phyloP scores from a whole-genome alignment of 2,888 invertebrate species.

The Agrypnus murinus region DNA sequence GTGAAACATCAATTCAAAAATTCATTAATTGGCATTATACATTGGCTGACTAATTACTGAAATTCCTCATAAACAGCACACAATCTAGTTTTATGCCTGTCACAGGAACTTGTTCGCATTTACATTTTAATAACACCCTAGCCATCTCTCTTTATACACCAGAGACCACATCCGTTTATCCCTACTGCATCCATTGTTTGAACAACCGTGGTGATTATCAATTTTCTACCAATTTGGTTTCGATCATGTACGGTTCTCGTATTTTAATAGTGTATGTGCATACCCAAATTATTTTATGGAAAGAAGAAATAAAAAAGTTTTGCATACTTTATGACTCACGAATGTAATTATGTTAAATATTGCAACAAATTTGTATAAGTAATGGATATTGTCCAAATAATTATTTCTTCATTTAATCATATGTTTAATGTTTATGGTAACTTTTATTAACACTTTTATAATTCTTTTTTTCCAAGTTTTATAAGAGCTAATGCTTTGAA shows the following conservation, averaged over 20 bases:
- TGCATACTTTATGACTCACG: no score
- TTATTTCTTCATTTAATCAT: no score
- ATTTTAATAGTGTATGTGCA: conserved; percentile 38
- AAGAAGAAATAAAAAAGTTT: no score
- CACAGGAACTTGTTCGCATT: conserved; percentile 70
- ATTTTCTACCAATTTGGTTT: conserved; percentile 73
- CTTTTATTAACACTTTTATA: no score
- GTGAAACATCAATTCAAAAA: conserved; percentile 46
- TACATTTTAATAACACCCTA: conserved; percentile 71
- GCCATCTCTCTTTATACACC: conserved; percentile 60
- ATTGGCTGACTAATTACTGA: conserved; percentile 67
- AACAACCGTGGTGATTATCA: conserved; percentile 70
- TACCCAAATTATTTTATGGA: conserved; percentile 60
- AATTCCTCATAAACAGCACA: conserved; percentile 54
- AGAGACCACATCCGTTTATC: conserved; percentile 51
- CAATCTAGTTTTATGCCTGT: conserved; percentile 70
- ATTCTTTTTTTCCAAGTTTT: no score
- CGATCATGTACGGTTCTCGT: conserved; percentile 69
- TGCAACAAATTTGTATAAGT: no score
- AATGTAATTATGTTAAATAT: no score
- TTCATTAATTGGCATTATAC: conserved; percentile 69
- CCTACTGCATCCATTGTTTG: conserved; percentile 62
- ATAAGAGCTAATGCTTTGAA: no score
- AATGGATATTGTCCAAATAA: no score
- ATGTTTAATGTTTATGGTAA: no score